These are phyloP conservation scores for Ectemnius cavifrons DNA, from an alignment of 2,888 invertebrate genomes.

Conservation along the genomic window DNA sequence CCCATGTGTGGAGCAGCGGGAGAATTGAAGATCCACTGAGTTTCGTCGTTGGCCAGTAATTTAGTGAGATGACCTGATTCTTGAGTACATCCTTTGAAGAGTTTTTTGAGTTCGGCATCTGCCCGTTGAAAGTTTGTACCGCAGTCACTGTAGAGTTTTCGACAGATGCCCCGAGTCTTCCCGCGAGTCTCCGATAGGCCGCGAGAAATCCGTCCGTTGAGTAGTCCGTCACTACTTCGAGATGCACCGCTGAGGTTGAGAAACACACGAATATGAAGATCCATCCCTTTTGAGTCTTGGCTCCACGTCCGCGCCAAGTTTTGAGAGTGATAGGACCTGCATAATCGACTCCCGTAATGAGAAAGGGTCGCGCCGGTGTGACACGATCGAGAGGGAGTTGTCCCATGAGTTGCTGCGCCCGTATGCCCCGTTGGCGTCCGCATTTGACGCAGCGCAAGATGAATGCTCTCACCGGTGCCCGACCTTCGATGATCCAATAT, in stretches of 20 bases:
- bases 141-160: neutral
- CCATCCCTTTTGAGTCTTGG: too few relatives aligned
- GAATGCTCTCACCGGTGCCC: neutral
- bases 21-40: neutral
- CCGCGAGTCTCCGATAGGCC: neutral
- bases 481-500: too few relatives aligned
- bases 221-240: too few relatives aligned
- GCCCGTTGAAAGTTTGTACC: constrained; percentile 9
- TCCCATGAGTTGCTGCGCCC: neutral
- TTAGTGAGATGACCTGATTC: neutral
- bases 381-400: neutral
- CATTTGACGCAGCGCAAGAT: neutral
- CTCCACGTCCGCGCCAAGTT: too few relatives aligned
- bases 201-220: neutral
- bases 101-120: too few relatives aligned
- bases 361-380: neutral
- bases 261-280: too few relatives aligned
- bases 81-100: too few relatives aligned
- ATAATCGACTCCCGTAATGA: neutral
- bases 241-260: too few relatives aligned
- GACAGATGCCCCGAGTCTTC: neutral
- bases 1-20: neutral
- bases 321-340: constrained; percentile 2
- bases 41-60: neutral
- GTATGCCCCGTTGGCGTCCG: neutral